Evolutionary conservation across 1,140 invertebrate genomes (phyloP).

Genomic region (Bombus breviceps): DNA sequence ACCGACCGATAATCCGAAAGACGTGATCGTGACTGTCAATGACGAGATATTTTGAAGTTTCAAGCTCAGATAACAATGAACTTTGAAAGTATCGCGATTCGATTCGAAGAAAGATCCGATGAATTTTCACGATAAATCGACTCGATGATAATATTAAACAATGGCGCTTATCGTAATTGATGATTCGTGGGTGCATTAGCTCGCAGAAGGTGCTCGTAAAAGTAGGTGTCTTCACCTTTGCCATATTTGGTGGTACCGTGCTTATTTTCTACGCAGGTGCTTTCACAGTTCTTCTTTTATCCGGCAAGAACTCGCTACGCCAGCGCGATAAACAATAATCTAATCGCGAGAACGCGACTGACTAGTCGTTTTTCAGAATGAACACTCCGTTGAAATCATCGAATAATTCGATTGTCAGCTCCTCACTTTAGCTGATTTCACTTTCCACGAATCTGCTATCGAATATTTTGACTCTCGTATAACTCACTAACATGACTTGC

Average conservation of each 20-base stretch:
- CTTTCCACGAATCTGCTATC: constrained; percentile 9
- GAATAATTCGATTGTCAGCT: background rate
- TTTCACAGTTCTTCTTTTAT: background rate
- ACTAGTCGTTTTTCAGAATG: background rate
- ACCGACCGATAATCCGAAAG: background rate
- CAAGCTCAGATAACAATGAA: background rate
- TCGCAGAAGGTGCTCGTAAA: background rate
- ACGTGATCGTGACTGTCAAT: background rate
- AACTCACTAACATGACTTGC: background rate
- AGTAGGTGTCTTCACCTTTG: constrained; percentile 14
- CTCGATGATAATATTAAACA: background rate
- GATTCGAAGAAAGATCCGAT: background rate
- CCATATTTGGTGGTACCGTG: background rate
- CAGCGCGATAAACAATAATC: constrained; percentile 34
- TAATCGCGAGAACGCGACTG: constrained; percentile 10
- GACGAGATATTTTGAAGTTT: background rate
- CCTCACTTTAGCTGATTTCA: background rate
- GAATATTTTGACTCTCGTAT: background rate
- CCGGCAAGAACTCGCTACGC: background rate
- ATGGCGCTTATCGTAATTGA: background rate
- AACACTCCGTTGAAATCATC: background rate
- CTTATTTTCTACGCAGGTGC: background rate
- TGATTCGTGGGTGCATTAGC: background rate
- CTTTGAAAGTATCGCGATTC: background rate
- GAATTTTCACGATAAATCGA: background rate